phyloP scores from a whole-genome alignment of 1,140 invertebrate genomes.

The Bombus affinis region DNA sequence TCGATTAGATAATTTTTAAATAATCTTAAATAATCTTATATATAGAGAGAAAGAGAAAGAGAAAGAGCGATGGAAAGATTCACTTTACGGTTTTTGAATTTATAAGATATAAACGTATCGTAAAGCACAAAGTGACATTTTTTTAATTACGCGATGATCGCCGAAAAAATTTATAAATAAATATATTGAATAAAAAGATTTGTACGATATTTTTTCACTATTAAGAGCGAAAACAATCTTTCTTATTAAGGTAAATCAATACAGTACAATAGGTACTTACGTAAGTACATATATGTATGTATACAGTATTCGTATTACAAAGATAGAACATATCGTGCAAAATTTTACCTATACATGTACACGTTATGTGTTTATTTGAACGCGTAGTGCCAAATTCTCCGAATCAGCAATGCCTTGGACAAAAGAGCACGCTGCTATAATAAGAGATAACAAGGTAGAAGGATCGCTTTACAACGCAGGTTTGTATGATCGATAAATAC shows the following conservation, averaged over 20 bases:
- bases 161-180: constrained; percentile 41
- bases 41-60: too few relatives aligned
- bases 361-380: background rate
- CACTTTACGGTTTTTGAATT: background rate
- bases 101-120: too few relatives aligned
- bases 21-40: background rate
- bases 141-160: background rate
- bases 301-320: background rate
- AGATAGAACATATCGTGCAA: background rate
- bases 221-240: background rate
- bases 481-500: background rate
- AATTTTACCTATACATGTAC: background rate
- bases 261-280: background rate
- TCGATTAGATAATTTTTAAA: constrained; percentile 1
- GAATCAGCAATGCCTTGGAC: background rate
- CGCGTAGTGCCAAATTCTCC: background rate
- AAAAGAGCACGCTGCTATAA: background rate
- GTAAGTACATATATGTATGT: background rate
- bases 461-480: background rate
- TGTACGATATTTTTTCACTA: background rate
- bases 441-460: constrained; percentile 9
- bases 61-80: background rate
- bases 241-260: background rate
- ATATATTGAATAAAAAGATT: constrained; percentile 13
- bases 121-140: constrained; percentile 1